Percentiles rank a stretch among this genome's conserved stretches.
phyloP scores from a whole-genome alignment of 2,113 vertebrate genomes.

The Stigmatopora argus region DNA sequence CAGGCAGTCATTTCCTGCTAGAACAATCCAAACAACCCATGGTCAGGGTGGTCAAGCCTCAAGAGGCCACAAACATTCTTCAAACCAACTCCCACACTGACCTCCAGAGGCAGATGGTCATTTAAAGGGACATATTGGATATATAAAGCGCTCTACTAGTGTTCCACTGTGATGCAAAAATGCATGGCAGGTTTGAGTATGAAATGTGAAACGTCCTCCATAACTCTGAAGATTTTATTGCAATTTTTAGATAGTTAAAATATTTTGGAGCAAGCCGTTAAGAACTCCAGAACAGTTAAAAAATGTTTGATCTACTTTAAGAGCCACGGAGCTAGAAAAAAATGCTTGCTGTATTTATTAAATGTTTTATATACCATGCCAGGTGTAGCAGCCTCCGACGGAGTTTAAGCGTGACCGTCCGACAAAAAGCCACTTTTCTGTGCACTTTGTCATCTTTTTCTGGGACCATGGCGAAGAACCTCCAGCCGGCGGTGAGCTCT shows the following conservation, averaged over 20 bases:
- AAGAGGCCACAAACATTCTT: slow-evolving; percentile 40
- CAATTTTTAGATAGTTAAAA: slow-evolving; percentile 4
- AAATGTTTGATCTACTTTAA: slow-evolving; percentile 9
- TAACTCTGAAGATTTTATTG: neutral
- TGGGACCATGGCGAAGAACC: too few species aligned
- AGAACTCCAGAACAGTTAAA: slow-evolving; percentile 10
- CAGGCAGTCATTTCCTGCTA: slow-evolving; percentile 61
- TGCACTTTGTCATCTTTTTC: too few species aligned
- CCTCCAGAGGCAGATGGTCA: slow-evolving; percentile 32
- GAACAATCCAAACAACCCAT: slow-evolving; percentile 42
- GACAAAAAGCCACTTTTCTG: too few species aligned
- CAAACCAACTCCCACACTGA: slow-evolving; percentile 45
- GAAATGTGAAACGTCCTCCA: neutral
- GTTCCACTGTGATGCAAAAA: slow-evolving; percentile 3
- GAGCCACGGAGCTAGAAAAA: neutral
- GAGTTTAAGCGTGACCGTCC: too few species aligned
- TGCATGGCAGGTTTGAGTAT: slow-evolving; percentile 5
- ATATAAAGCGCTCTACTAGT: slow-evolving; percentile 23
- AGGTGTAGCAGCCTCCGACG: too few species aligned
- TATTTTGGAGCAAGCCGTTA: slow-evolving; percentile 9
- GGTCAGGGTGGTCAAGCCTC: slow-evolving; percentile 38
- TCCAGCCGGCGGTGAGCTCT: too few species aligned
- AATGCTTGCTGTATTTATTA: neutral
- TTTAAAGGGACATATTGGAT: slow-evolving; percentile 31
- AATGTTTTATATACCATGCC: too few species aligned